Conservation (phyloP, 1,140 invertebrate genomes). For the Theocolax elegans region DNA sequence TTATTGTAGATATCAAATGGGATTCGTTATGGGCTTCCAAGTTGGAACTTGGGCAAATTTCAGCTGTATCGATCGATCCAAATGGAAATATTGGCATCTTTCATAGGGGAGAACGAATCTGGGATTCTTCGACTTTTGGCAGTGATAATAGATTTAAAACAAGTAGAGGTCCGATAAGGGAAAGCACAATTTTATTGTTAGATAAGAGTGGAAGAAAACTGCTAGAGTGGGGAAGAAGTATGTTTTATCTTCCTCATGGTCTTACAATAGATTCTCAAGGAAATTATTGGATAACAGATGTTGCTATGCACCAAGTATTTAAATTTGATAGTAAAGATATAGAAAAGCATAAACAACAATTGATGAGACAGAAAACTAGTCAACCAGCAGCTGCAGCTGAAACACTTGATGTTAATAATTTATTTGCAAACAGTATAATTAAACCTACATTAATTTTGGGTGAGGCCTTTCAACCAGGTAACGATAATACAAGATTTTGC, state of each 20-base stretch:
- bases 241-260: conserved; percentile 96
- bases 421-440: conserved; percentile 50
- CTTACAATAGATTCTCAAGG: conserved; percentile 84
- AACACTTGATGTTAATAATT: conserved; percentile 38
- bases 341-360: conserved; percentile 44
- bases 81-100: conserved; percentile 84
- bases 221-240: conserved; percentile 81
- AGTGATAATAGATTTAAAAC: conserved; percentile 71
- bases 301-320: conserved; percentile 92
- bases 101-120: conserved; percentile 81
- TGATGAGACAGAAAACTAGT: conserved; percentile 45
- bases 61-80: conserved; percentile 81
- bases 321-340: conserved; percentile 72
- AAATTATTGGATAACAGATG: conserved; percentile 93
- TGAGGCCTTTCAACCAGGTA: conserved; percentile 78
- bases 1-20: conserved; percentile 58
- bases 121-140: conserved; percentile 77
- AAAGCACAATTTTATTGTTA: conserved; percentile 80
- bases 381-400: background rate
- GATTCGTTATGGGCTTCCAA: conserved; percentile 68
- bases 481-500: conserved; percentile 85
- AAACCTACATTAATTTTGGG: conserved; percentile 60
- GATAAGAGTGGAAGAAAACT: conserved; percentile 76
- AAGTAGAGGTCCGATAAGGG: conserved; percentile 75
- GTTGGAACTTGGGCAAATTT: conserved; percentile 79